Evolutionary conservation across 1,140 invertebrate species (phyloP).

Genomic region (Homalodisca vitripennis): DNA sequence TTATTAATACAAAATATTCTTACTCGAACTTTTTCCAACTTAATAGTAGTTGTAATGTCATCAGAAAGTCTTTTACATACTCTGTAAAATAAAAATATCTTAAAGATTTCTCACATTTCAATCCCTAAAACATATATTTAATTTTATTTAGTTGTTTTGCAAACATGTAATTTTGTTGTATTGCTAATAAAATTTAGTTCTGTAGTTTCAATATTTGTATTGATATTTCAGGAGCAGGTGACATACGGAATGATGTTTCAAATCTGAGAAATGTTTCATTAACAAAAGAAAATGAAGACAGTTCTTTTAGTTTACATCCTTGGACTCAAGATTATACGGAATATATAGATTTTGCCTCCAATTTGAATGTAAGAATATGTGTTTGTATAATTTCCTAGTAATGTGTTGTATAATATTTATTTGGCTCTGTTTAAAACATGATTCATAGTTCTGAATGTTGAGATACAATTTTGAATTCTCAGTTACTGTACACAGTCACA

Average conservation of each 20-base stretch:
- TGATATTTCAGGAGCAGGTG: no score
- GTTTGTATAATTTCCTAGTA: not conserved
- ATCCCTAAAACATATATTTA: not conserved
- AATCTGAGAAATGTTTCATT: not conserved
- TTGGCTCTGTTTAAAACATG: not conserved
- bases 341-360: conserved; percentile 2
- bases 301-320: not conserved
- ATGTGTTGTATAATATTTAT: not conserved
- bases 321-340: conserved; percentile 5
- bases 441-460: no score
- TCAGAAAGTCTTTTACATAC: no score
- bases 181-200: not conserved
- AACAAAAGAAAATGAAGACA: not conserved
- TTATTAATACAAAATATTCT: no score
- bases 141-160: not conserved
- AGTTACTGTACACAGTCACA: no score
- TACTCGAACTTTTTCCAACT: no score
- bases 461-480: no score
- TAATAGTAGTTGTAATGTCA: no score
- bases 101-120: no score
- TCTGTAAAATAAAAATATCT: no score
- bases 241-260: not conserved
- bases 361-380: not conserved
- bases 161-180: not conserved
- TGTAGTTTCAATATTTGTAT: not conserved